Conservation (phyloP, 35 echinoderm and acorn worm genomes). For the Heliocidaris tuberculata region DNA sequence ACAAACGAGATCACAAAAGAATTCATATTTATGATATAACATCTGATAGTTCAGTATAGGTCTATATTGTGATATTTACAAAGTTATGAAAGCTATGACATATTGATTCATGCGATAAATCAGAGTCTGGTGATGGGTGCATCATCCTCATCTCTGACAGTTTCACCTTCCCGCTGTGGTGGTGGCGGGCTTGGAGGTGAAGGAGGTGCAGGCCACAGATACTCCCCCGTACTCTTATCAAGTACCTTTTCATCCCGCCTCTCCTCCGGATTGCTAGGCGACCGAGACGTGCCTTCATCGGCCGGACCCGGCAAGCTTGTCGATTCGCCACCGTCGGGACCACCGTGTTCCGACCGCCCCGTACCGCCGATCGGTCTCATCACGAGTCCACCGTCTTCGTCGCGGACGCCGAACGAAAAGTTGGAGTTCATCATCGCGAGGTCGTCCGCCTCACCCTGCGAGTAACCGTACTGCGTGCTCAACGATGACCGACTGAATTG, state of each 20-base stretch:
- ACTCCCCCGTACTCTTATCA: conserved; percentile 26
- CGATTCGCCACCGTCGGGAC: conserved; percentile 23
- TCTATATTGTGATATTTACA: background rate
- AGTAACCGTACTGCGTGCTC: conserved; percentile 43
- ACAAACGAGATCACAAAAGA: no score
- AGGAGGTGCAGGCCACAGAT: conserved; percentile 20
- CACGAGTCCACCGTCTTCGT: background rate
- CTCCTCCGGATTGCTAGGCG: background rate
- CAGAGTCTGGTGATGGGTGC: background rate
- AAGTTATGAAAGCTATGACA: background rate
- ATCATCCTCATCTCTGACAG: background rate
- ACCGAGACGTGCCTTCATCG: background rate
- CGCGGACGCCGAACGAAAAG: conserved; percentile 11
- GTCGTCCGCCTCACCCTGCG: background rate
- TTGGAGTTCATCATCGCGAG: conserved; percentile 14
- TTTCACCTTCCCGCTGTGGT: background rate
- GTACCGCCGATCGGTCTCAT: background rate
- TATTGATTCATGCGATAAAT: background rate
- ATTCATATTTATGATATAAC: no score
- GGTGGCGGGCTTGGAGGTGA: conserved; percentile 7
- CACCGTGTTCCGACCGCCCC: conserved; percentile 27
- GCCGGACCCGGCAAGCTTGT: background rate
- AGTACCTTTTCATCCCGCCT: conserved; percentile 1
- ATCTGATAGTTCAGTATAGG: no score
- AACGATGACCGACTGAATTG: conserved; percentile 48